phyloP scores from a whole-genome alignment of 1,140 invertebrate species.

The Muscidifurax raptorellus region DNA sequence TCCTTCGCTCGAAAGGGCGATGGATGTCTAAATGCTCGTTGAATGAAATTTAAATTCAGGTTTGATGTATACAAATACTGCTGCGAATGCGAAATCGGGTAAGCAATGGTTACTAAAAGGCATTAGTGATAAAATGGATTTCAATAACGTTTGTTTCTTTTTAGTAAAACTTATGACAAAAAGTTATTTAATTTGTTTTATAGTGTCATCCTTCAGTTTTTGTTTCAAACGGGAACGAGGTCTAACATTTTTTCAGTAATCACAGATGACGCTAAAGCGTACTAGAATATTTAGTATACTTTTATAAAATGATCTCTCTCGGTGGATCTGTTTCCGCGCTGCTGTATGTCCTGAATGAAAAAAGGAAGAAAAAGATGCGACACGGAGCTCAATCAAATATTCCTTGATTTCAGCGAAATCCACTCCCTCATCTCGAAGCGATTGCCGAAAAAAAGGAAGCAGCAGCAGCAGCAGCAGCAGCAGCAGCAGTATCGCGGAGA shows the following conservation, averaged over 20 bases:
- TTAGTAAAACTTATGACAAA: too few species aligned
- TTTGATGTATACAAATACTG: neutral
- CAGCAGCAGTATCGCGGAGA: neutral
- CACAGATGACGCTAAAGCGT: too few species aligned
- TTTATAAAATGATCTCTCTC: too few species aligned
- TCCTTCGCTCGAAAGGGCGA: neutral
- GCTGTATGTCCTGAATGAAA: neutral
- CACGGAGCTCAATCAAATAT: neutral
- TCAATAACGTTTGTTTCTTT: too few species aligned
- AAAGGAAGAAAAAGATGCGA: neutral
- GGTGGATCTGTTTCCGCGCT: too few species aligned
- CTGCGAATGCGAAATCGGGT: neutral
- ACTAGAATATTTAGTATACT: too few species aligned
- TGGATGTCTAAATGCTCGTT: neutral
- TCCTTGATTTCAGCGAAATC: conserved; percentile 1
- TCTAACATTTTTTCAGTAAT: too few species aligned
- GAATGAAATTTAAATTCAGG: neutral
- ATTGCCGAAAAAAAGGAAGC: neutral
- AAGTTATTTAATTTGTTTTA: too few species aligned
- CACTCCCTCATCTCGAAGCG: neutral
- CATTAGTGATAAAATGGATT: too few species aligned
- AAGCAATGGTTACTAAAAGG: too few species aligned
- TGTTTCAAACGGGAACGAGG: too few species aligned
- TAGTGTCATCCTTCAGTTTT: too few species aligned
- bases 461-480: conserved; percentile 4